These are phyloP conservation scores for Zoanthus solanderi DNA, from an alignment of 92 coral and sea anemone species.

Conservation along the genomic window DNA sequence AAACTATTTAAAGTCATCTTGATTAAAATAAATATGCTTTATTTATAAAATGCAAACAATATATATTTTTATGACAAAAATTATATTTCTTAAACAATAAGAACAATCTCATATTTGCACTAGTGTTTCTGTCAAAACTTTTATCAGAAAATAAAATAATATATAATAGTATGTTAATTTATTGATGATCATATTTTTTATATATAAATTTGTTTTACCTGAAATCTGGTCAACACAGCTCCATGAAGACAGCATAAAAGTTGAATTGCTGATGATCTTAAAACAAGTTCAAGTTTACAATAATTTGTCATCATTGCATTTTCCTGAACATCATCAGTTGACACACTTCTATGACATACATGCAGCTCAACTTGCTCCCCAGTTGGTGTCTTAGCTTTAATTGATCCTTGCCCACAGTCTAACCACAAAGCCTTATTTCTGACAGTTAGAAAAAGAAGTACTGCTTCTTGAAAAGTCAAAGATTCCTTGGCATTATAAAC, in stretches of 20 bases:
- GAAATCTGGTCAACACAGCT: constrained; percentile 21
- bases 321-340: neutral
- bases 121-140: too few species aligned
- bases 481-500: neutral
- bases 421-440: neutral
- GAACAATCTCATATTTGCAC: too few species aligned
- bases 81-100: too few species aligned
- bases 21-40: too few species aligned
- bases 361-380: constrained; percentile 7
- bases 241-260: constrained; percentile 27
- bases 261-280: constrained; percentile 11
- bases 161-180: too few species aligned
- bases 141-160: too few species aligned
- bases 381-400: constrained; percentile 19
- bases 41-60: too few species aligned
- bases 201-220: neutral
- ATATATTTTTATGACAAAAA: too few species aligned
- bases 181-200: too few species aligned
- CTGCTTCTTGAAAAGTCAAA: neutral
- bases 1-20: too few species aligned
- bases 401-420: neutral
- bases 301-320: neutral
- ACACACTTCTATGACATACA: neutral
- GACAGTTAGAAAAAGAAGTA: constrained; percentile 8
- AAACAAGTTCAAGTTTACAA: constrained; percentile 4